These are phyloP conservation scores for Drosophila sucinea DNA, from an alignment of 1,140 invertebrate species.

Conservation along the genomic window DNA sequence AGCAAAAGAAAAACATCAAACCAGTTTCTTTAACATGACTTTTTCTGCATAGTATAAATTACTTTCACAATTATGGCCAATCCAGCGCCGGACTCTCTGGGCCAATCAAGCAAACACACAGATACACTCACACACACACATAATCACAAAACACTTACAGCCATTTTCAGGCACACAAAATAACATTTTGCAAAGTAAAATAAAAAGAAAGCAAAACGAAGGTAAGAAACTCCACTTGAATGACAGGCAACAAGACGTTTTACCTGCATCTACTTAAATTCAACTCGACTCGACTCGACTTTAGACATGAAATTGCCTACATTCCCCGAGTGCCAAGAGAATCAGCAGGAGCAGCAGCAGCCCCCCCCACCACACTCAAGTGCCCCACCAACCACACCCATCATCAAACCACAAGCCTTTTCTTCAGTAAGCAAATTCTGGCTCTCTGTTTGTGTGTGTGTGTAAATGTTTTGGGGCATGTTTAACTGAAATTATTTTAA, in stretches of 20 bases:
- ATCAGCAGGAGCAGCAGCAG: neutral
- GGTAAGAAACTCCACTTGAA: slow-evolving; percentile 28
- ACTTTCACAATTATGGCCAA: slow-evolving; percentile 18
- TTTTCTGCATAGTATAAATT: slow-evolving; percentile 16
- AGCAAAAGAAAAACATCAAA: neutral
- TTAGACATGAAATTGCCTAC: slow-evolving; percentile 56
- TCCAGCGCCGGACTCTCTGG: neutral
- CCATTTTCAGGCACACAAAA: slow-evolving; percentile 41
- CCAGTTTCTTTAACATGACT: neutral
- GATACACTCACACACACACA: slow-evolving; percentile 49
- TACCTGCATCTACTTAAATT: slow-evolving; percentile 36
- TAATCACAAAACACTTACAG: slow-evolving; percentile 78
- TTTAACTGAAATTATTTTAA: slow-evolving; percentile 68
- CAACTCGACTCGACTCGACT: slow-evolving; percentile 24
- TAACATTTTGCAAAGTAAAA: slow-evolving; percentile 7
- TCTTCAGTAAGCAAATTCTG: slow-evolving; percentile 46
- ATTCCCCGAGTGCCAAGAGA: slow-evolving; percentile 12
- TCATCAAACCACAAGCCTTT: neutral
- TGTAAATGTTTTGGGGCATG: slow-evolving; percentile 34
- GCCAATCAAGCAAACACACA: slow-evolving; percentile 39
- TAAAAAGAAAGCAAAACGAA: slow-evolving; percentile 14
- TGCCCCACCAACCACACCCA: neutral
- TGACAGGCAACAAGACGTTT: slow-evolving; percentile 39
- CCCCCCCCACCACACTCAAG: neutral
- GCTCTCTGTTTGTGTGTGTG: slow-evolving; percentile 20